Evolutionary conservation across 2,797 vertebrate genomes (phyloP), one percentile per base, ranked within the genome.

Genomic region (Catostomus latipinnis): DNA sequence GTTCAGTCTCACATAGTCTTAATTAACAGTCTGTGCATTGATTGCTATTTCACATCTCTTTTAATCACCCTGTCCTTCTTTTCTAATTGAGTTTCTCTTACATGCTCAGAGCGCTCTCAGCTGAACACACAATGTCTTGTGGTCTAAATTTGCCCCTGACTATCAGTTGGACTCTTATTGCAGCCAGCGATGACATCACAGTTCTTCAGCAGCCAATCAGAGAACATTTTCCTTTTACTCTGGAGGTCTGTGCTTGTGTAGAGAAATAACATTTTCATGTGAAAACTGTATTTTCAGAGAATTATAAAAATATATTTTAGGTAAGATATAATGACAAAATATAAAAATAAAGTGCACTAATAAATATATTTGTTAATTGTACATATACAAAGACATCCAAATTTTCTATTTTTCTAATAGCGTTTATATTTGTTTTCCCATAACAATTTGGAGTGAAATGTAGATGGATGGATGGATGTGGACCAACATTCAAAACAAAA

Each of bases 101-200:
- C 61, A 85, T 69, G n/a, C 22, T 53, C 57, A 5, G n/a, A 74
- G 65, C 74, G 18, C 76, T 71, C 62, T 22, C 52, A 71, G 74
- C 61, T 49, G 48, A 85, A 60, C 76, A 81, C 18, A 76, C 60
- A 74, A 81, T 75, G 45, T 70, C 50, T 69, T 67, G 57, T 34
- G 83, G 81, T 82, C 86, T 83, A 81, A 81, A 84, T 88, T 83
- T 86, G 79, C 81, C 74, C 81, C 76, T 72, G 74, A 72, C 83
- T 85, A 77, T 84, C 79, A 81, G 76, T 69, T 83, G 71, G 70
- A 73, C 80, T 70, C 85, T 87, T 89, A 85, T 87, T 87, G 76
- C 75, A 82, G 82, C 70, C 43, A 70, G 73, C 60, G 60, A 62
- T 88, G 88, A 89, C 83, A 81, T 88, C 86, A 89, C 78, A 82